Conservation (phyloP, 2,888 invertebrate genomes). For the Eugnorisma glareosa region DNA sequence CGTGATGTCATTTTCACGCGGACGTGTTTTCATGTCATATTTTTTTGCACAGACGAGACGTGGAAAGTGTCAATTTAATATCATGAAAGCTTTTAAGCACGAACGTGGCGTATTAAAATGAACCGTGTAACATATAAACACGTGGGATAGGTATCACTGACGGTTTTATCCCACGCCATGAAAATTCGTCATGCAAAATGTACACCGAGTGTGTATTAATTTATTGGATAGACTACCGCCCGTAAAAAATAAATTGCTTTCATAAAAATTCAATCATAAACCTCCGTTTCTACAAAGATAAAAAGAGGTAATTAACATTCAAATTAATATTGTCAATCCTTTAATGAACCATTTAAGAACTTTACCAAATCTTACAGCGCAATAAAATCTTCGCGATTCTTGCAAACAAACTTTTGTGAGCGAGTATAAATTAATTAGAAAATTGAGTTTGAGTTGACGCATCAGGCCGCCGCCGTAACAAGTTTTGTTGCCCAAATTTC, state of each 20-base stretch:
- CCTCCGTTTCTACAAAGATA: background rate
- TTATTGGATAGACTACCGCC: background rate
- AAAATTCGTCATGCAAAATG: conserved; percentile 35
- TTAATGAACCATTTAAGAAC: conserved; percentile 55
- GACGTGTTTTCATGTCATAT: conserved; percentile 31
- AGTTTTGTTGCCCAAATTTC: conserved; percentile 78
- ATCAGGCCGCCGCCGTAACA: conserved; percentile 76
- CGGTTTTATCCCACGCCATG: conserved; percentile 32
- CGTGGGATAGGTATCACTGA: conserved; percentile 32
- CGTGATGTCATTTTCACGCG: conserved; percentile 42
- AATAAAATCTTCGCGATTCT: conserved; percentile 74
- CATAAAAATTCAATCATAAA: background rate
- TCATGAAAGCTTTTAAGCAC: conserved; percentile 62
- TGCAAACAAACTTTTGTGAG: conserved; percentile 74
- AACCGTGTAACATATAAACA: conserved; percentile 44
- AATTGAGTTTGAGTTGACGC: conserved; percentile 78
- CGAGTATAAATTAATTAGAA: conserved; percentile 82
- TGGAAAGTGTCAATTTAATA: conserved; percentile 65
- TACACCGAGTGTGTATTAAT: background rate
- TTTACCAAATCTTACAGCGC: conserved; percentile 61
- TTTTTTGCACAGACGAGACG: conserved; percentile 51
- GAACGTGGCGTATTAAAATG: conserved; percentile 61
- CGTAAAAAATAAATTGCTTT: background rate
- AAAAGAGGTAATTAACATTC: conserved; percentile 2
- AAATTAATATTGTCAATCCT: conserved; percentile 43